Evolutionary conservation across 2,113 vertebrate genomes (phyloP).

Genomic region (Mirza zaza): DNA sequence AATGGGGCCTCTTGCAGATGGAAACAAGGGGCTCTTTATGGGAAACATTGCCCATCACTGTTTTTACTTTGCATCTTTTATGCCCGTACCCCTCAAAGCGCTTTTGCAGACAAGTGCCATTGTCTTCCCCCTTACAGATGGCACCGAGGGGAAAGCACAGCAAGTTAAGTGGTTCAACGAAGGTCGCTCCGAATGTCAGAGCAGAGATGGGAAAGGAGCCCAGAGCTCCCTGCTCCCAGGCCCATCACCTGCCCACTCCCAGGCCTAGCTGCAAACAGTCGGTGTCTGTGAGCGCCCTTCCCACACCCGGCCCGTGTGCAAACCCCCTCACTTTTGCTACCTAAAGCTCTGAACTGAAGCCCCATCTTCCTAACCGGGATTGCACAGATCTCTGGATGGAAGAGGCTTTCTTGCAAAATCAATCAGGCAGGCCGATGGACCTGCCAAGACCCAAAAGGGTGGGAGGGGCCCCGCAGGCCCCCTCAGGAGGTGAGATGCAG

Average conservation of each 20-base stretch:
- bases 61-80: constrained; percentile 71
- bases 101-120: constrained; percentile 72
- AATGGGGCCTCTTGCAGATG: constrained; percentile 54
- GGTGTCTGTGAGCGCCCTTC: background rate
- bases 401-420: constrained; percentile 56
- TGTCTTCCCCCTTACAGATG: constrained; percentile 74
- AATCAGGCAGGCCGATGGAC: constrained; percentile 30
- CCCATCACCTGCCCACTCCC: constrained; percentile 60
- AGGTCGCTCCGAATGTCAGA: constrained; percentile 41
- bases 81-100: constrained; percentile 71
- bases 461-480: background rate
- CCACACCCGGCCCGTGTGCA: background rate
- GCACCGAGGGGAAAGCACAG: constrained; percentile 37
- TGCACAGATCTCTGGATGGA: constrained; percentile 21
- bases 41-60: constrained; percentile 20
- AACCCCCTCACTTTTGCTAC: background rate
- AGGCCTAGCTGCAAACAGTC: background rate
- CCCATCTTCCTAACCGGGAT: background rate
- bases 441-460: constrained; percentile 49
- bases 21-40: constrained; percentile 78
- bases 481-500: constrained; percentile 60
- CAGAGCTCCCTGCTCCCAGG: constrained; percentile 46
- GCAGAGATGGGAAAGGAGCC: constrained; percentile 62
- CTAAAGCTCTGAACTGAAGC: constrained; percentile 27
- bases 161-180: constrained; percentile 65